These are phyloP conservation scores for Escarpia spicata DNA, from an alignment of 2,888 invertebrate genomes.

Conservation along the genomic window DNA sequence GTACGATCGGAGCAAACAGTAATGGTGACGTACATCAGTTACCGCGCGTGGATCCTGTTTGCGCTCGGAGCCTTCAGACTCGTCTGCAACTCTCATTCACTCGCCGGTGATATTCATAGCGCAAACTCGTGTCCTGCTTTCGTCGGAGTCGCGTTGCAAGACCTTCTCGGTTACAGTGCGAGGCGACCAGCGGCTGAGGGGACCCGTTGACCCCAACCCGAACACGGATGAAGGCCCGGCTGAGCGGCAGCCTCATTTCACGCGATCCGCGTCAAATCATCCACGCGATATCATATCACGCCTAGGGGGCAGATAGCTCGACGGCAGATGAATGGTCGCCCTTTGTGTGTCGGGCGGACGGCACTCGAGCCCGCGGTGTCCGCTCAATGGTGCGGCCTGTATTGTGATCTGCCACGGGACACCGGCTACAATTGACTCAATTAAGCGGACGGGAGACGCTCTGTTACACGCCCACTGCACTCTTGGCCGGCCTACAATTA, in stretches of 20 bases:
- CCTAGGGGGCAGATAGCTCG: neutral
- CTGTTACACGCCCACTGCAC: neutral
- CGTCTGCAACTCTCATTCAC: too few species aligned
- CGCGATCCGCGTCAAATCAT: conserved; percentile 16
- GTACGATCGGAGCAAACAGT: too few species aligned
- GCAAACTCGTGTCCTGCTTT: neutral
- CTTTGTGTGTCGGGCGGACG: neutral
- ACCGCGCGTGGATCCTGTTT: too few species aligned
- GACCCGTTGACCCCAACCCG: neutral
- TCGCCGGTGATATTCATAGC: neutral
- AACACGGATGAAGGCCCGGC: neutral
- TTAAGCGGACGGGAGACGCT: neutral
- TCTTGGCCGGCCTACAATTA: neutral
- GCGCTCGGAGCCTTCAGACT: too few species aligned
- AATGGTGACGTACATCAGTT: too few species aligned
- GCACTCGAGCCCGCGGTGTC: neutral
- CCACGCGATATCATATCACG: neutral
- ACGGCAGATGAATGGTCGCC: neutral
- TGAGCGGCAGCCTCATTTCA: conserved; percentile 16
- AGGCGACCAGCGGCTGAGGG: neutral
- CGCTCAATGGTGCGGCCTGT: neutral
- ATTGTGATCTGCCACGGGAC: neutral
- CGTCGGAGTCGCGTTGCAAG: too few species aligned
- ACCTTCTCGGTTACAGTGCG: neutral
- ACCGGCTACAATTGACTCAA: neutral